A percentile compares a stretch with the other conserved stretches of the same genome.
These are phyloP conservation scores for Hetaerina americana DNA, from an alignment of 1,140 invertebrate species.

Conservation along the genomic window DNA sequence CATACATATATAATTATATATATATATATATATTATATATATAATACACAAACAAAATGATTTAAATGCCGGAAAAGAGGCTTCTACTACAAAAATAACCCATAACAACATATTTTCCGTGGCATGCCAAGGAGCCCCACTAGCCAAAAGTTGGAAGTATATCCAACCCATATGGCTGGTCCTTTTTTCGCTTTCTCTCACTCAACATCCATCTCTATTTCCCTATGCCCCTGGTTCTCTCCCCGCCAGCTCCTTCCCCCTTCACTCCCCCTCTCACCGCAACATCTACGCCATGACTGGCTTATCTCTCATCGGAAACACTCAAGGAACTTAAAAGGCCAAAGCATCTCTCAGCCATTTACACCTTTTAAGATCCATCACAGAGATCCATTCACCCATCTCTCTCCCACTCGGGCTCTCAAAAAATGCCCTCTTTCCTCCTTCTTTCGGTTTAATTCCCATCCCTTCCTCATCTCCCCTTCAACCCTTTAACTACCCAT, in stretches of 20 bases:
- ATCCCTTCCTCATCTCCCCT: neutral
- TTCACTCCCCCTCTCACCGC: neutral
- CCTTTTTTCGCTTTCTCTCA: no score
- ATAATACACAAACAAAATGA: no score
- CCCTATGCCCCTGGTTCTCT: neutral
- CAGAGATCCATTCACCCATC: neutral
- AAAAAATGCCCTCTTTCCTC: neutral
- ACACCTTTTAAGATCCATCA: neutral
- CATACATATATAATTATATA: no score
- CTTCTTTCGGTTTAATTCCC: neutral
- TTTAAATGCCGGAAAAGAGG: no score
- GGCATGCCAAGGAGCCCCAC: no score
- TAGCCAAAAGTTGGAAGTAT: no score
- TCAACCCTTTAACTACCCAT: no score
- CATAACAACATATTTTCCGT: no score
- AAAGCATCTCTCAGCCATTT: neutral
- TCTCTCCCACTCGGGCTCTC: neutral
- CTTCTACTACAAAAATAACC: no score
- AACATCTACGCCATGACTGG: neutral
- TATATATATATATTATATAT: no score
- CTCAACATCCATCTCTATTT: neutral
- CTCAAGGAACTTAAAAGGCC: neutral
- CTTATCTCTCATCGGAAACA: neutral
- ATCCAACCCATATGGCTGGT: no score
- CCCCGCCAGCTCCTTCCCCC: neutral